phyloP scores from a whole-genome alignment of 2,797 vertebrate genomes.

The Pogoniulus pusillus region DNA sequence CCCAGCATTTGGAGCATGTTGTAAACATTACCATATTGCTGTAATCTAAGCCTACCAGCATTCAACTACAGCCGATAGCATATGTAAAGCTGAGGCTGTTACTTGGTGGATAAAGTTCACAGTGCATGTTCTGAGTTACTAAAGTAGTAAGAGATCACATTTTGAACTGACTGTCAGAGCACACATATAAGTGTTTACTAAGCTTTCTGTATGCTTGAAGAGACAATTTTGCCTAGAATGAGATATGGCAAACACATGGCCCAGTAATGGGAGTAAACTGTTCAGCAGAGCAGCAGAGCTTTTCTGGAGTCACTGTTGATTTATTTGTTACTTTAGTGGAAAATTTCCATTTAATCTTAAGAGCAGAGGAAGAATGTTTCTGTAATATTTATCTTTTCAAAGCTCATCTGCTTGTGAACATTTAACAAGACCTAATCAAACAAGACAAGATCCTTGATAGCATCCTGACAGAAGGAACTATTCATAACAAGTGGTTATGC shows the following conservation, averaged over 20 bases:
- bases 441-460: constrained; percentile 11
- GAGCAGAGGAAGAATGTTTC: neutral
- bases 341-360: neutral
- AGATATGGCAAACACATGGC: neutral
- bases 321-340: neutral
- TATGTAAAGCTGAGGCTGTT: neutral
- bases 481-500: neutral
- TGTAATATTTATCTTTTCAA: constrained; percentile 2
- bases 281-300: neutral
- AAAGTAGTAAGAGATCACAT: neutral
- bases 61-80: accelerated
- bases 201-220: neutral
- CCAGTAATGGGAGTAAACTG: neutral
- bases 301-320: neutral
- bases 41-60: neutral
- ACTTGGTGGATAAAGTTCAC: neutral
- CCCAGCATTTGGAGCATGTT: neutral
- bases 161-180: neutral
- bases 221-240: neutral
- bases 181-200: neutral
- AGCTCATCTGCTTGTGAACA: neutral
- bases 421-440: constrained; percentile 42
- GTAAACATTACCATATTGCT: neutral
- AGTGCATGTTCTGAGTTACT: neutral
- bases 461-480: neutral